Evolutionary conservation across 2,113 vertebrate species (phyloP), one percentile per base, ranked within the genome.

Genomic region (Melanerpes formicivorus): DNA sequence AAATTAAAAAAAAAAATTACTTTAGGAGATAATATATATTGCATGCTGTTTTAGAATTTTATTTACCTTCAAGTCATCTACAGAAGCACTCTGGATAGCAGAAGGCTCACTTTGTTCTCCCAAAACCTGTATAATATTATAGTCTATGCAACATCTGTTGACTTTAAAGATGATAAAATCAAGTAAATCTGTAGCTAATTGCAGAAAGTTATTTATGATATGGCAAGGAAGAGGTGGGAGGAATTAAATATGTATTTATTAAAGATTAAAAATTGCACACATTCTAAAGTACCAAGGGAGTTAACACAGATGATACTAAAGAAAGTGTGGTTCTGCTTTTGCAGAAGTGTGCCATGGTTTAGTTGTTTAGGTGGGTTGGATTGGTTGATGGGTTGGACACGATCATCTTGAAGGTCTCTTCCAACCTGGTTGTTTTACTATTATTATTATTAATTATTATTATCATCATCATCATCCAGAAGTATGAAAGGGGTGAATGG

Each of bases 161-260:
- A 87, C 76, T 69, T 40, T 90, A 62, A 94, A 95, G 80, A 89
- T 92, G 54, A 65, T 80, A 85, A 83, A 87, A 93, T 50, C 60
- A 82, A 86, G 87, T 91, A 93, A 88, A 87, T 90, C 69, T 80
- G n/a, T 58, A 78, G 73, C 58, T 88, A 93, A 63, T 84, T 96
- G 58, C 82, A 80, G 84, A 84, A 90, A 91, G 65, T 94, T 95
- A 88, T 83, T 94, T 91, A 91, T 78, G 76, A 63, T 88, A 64
- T 78, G 72, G 77, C 72, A 93, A 18, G 50, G 55, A 72, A 80
- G 82, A 77, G 65, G 87, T 94, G 50, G 84, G 87, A 95, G 76
- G 91, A 91, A 96, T 92, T 92, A 93, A 93, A 85, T 63, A 87
- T 52, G 34, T 62, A 65, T 92, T 87, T 96, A 91, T 72, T 91